These are phyloP conservation scores for Nephrocerus scutellatus DNA, from an alignment of 2,888 invertebrate species.

Conservation along the genomic window DNA sequence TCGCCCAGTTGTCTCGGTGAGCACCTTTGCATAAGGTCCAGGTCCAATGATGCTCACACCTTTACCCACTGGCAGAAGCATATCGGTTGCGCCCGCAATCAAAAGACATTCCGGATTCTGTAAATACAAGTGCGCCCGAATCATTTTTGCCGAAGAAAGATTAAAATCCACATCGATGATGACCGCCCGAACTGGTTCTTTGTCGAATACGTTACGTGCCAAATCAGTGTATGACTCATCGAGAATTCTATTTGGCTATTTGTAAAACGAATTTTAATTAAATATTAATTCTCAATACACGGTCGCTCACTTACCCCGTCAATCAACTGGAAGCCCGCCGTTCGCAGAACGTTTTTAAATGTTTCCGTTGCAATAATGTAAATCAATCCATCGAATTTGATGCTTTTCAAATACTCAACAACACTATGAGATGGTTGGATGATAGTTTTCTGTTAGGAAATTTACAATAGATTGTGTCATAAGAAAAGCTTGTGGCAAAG, in stretches of 20 bases:
- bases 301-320: slow-evolving; percentile 39
- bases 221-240: slow-evolving; percentile 29
- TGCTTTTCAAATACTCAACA: slow-evolving; percentile 47
- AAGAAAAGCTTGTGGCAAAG: neutral
- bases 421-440: slow-evolving; percentile 48
- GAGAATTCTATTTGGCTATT: slow-evolving; percentile 32
- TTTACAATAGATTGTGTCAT: neutral
- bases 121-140: slow-evolving; percentile 47
- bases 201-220: slow-evolving; percentile 28
- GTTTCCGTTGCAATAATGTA: slow-evolving; percentile 44
- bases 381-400: slow-evolving; percentile 49
- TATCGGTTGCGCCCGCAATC: slow-evolving; percentile 47
- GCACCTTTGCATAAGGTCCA: slow-evolving; percentile 41
- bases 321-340: slow-evolving; percentile 46
- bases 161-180: slow-evolving; percentile 49
- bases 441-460: slow-evolving; percentile 26
- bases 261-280: neutral
- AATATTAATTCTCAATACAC: slow-evolving; percentile 4
- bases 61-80: slow-evolving; percentile 36
- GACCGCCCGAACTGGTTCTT: slow-evolving; percentile 48
- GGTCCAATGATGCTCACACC: slow-evolving; percentile 44
- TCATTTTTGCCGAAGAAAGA: slow-evolving; percentile 45
- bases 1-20: slow-evolving; percentile 40
- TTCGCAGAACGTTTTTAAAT: slow-evolving; percentile 39
- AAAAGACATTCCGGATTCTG: slow-evolving; percentile 46